A percentile compares a stretch with the other conserved stretches of the same genome.
phyloP scores from a whole-genome alignment of 2,113 vertebrate species.

The Nesogale talazaci region DNA sequence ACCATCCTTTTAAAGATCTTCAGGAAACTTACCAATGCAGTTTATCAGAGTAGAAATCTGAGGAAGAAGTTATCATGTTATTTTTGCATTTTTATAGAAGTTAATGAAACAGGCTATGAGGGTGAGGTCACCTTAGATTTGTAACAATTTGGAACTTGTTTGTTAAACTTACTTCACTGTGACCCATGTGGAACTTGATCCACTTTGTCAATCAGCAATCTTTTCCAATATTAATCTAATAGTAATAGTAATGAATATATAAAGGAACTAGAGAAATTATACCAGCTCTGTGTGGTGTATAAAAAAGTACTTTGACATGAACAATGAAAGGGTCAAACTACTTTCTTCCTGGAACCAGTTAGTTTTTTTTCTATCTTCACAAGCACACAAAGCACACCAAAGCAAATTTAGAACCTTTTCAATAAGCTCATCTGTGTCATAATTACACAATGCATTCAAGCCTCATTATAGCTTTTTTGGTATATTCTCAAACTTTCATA shows the following conservation, averaged over 20 bases:
- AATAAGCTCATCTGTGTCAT: not conserved
- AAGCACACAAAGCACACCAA: not conserved
- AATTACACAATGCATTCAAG: not conserved
- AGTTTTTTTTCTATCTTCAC: not conserved
- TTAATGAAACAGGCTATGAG: not conserved
- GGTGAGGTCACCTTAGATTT: not conserved
- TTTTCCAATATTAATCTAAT: not conserved
- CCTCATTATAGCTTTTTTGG: not conserved
- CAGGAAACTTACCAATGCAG: not conserved
- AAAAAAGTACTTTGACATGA: constrained; percentile 18
- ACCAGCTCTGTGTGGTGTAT: not conserved
- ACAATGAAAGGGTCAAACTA: not conserved
- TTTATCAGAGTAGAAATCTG: not conserved
- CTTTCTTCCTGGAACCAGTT: constrained; percentile 7
- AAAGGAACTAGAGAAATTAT: constrained; percentile 1
- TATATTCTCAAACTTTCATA: not conserved
- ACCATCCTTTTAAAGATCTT: not conserved
- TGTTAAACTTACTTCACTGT: not conserved
- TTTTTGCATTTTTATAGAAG: not conserved
- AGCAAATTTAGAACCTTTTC: not conserved
- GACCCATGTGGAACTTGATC: not conserved
- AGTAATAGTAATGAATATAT: too few relatives aligned
- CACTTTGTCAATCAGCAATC: not conserved
- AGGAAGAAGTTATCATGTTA: not conserved
- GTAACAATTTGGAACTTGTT: not conserved